Evolutionary conservation across 2,113 vertebrate genomes (phyloP).

Genomic region (Saguinus midas): DNA sequence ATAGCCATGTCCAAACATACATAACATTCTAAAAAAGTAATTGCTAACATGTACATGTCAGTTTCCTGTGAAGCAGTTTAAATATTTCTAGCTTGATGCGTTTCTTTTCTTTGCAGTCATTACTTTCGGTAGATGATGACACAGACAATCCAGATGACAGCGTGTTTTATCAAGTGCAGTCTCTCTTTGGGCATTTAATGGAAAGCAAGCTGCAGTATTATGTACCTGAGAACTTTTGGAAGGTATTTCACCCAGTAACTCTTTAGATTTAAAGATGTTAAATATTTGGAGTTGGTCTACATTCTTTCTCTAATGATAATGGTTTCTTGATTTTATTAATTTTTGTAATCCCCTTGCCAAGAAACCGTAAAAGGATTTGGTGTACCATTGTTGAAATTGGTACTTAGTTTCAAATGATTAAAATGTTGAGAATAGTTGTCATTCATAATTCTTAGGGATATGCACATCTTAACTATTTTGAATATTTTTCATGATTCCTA

Average conservation of each 20-base stretch:
- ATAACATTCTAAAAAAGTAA: not conserved
- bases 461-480: not conserved
- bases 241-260: conserved; percentile 84
- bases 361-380: not conserved
- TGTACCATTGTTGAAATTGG: not conserved
- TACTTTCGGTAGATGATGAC: conserved; percentile 97
- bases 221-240: conserved; percentile 99
- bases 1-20: not conserved
- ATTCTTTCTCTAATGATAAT: not conserved
- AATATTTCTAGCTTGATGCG: not conserved
- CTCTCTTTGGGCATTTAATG: conserved; percentile 98
- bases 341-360: not conserved
- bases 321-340: not conserved
- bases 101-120: conserved; percentile 83
- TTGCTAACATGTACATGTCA: not conserved
- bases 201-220: conserved; percentile 99
- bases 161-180: conserved; percentile 98
- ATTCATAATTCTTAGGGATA: not conserved
- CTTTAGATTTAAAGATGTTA: not conserved
- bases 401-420: not conserved
- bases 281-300: not conserved
- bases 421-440: not conserved
- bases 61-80: not conserved
- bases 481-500: not conserved
- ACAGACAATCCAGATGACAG: conserved; percentile 98